phyloP scores from a whole-genome alignment of 2,888 invertebrate genomes.

The Heliconius erato region DNA sequence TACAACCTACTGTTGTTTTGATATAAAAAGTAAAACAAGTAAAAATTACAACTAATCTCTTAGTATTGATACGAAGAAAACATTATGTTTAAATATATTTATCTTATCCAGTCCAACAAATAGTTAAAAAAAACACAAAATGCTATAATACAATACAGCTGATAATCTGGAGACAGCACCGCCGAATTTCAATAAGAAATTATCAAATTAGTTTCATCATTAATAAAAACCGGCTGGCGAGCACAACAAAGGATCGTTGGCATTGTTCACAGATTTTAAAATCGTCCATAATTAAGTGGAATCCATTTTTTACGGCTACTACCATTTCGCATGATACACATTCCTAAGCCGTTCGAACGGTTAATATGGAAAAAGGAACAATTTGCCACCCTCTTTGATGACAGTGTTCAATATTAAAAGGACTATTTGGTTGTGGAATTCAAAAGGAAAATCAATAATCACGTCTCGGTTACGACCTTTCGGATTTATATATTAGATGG shows the following conservation, averaged over 20 bases:
- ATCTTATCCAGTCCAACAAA: neutral
- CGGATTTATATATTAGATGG: slow-evolving; percentile 54
- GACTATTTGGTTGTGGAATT: slow-evolving; percentile 62
- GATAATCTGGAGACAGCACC: slow-evolving; percentile 60
- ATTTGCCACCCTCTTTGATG: slow-evolving; percentile 78
- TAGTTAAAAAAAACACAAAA: neutral
- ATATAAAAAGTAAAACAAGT: no score
- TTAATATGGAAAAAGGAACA: slow-evolving; percentile 71
- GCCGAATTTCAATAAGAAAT: slow-evolving; percentile 78
- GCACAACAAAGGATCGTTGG: slow-evolving; percentile 79
- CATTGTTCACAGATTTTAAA: slow-evolving; percentile 86
- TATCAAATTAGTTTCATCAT: slow-evolving; percentile 82
- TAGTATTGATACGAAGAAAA: neutral
- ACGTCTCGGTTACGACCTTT: slow-evolving; percentile 70
- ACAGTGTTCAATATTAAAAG: slow-evolving; percentile 67
- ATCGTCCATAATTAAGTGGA: slow-evolving; percentile 85
- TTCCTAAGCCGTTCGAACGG: slow-evolving; percentile 71
- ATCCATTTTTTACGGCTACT: slow-evolving; percentile 75
- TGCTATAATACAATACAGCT: slow-evolving; percentile 52
- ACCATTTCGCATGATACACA: slow-evolving; percentile 80
- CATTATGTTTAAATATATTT: neutral
- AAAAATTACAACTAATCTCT: neutral
- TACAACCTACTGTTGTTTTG: no score
- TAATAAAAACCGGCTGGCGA: slow-evolving; percentile 70
- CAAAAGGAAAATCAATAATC: slow-evolving; percentile 68